Conservation (phyloP, 2,797 vertebrate genomes). For the Alauda arvensis region DNA sequence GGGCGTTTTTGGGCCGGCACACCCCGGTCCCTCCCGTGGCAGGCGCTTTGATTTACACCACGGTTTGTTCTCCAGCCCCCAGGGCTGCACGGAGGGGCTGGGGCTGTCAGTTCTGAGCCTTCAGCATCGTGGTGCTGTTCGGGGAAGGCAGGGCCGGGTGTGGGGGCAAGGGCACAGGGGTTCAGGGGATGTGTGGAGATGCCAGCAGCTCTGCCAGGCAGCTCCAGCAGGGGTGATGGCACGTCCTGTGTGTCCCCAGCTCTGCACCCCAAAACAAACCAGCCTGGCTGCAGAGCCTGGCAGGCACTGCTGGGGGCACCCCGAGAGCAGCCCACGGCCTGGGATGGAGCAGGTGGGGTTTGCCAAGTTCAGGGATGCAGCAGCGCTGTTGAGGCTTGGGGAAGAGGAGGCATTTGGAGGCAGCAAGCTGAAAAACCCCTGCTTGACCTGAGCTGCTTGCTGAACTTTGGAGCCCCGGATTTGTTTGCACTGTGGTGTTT, state of each 20-base stretch:
- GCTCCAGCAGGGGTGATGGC: not conserved
- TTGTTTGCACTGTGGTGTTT: not conserved
- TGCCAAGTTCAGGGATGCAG: accelerated
- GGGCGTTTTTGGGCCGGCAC: not conserved
- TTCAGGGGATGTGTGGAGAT: not conserved
- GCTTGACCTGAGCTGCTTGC: accelerated
- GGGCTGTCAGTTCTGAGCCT: not conserved
- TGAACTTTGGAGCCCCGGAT: not conserved
- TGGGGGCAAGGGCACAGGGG: not conserved
- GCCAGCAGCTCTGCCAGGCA: not conserved
- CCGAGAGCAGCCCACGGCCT: accelerated
- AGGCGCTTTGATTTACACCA: not conserved
- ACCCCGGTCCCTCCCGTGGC: accelerated
- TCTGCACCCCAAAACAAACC: not conserved
- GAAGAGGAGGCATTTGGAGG: not conserved
- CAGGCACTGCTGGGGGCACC: not conserved
- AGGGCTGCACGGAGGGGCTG: not conserved
- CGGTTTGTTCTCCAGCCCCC: not conserved
- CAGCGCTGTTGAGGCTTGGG: not conserved
- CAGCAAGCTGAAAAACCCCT: not conserved
- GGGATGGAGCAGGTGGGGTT: not conserved
- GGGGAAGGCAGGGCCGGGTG: not conserved
- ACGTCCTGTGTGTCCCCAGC: not conserved
- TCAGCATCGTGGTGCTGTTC: accelerated
- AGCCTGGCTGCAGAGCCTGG: not conserved